Evolutionary conservation across 2,888 invertebrate genomes (phyloP).

Genomic region (Cremastinae sp.): DNA sequence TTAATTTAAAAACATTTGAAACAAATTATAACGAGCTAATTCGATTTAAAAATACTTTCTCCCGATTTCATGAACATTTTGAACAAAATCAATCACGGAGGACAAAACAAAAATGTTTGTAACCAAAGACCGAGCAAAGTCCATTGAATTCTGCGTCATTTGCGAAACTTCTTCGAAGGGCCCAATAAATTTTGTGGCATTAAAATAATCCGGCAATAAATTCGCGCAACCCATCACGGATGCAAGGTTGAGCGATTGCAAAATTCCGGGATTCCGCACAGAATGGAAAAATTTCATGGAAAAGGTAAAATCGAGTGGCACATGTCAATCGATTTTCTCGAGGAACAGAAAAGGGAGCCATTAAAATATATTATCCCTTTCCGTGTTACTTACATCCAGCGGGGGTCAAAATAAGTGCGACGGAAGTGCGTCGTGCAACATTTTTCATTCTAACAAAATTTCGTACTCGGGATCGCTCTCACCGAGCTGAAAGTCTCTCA

Average conservation of each 20-base stretch:
- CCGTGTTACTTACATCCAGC: conserved; percentile 8
- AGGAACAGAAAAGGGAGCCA: conserved; percentile 52
- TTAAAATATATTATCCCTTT: conserved; percentile 56
- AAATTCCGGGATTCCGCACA: conserved; percentile 3
- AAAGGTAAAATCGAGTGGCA: too few species aligned
- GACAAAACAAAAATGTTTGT: too few species aligned
- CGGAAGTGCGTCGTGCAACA: conserved; percentile 21
- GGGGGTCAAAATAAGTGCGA: conserved; percentile 33
- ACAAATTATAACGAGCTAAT: too few species aligned
- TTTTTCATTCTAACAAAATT: not conserved
- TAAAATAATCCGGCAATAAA: conserved; percentile 39
- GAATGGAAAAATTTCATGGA: not conserved
- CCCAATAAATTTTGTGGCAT: conserved; percentile 1
- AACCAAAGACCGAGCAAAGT: too few species aligned
- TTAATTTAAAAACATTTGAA: too few species aligned
- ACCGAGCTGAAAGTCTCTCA: conserved; percentile 1
- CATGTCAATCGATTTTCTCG: conserved; percentile 43
- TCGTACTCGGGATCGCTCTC: conserved; percentile 6
- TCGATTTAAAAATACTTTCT: too few species aligned
- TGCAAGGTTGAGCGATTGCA: too few species aligned
- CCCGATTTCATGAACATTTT: too few species aligned
- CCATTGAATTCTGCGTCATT: too few species aligned
- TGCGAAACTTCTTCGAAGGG: too few species aligned
- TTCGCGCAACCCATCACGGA: too few species aligned
- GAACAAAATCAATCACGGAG: too few species aligned